A percentile compares a stretch with the other conserved stretches of the same genome.
phyloP scores from a whole-genome alignment of 1,140 invertebrate genomes.

The Drosophila nasuta region DNA sequence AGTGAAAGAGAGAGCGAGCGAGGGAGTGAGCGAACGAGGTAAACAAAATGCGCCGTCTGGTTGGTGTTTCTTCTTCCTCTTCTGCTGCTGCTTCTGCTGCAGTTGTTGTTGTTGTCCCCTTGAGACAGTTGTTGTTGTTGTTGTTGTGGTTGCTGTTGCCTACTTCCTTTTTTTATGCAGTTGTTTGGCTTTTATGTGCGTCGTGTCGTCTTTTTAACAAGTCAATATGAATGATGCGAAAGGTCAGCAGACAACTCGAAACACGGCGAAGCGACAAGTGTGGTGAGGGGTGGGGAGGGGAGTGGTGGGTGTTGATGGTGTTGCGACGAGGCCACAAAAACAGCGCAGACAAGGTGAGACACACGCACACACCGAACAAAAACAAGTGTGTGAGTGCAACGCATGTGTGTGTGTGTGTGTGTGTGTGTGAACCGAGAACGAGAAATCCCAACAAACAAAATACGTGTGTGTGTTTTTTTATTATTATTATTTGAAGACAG shows the following conservation, averaged over 20 bases:
- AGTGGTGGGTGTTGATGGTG: not conserved
- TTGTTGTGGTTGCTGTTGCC: slow-evolving; percentile 35
- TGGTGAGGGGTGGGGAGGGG: slow-evolving; percentile 14
- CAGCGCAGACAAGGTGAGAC: slow-evolving; percentile 43
- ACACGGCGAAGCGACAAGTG: slow-evolving; percentile 47
- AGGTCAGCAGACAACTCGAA: slow-evolving; percentile 72
- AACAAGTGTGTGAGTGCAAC: no score
- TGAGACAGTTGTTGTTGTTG: slow-evolving; percentile 44
- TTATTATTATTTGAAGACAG: slow-evolving; percentile 9
- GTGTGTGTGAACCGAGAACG: slow-evolving; percentile 4
- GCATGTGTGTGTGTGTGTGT: slow-evolving; percentile 29
- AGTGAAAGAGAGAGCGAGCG: slow-evolving; percentile 24
- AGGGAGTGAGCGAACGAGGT: slow-evolving; percentile 7
- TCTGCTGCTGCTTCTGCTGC: not conserved
- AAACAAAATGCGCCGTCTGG: slow-evolving; percentile 47
- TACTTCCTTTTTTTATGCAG: slow-evolving; percentile 55
- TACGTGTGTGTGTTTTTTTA: slow-evolving; percentile 8
- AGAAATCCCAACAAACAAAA: slow-evolving; percentile 38
- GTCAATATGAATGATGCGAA: slow-evolving; percentile 77
- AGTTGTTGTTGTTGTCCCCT: slow-evolving; percentile 31
- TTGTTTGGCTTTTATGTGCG: slow-evolving; percentile 52
- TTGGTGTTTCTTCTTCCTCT: slow-evolving; percentile 16
- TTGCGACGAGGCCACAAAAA: slow-evolving; percentile 47
- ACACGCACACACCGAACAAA: slow-evolving; percentile 3
- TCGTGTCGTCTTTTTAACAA: slow-evolving; percentile 63